Evolutionary conservation across 2,113 vertebrate genomes (phyloP).

Genomic region (Ictalurus furcatus): DNA sequence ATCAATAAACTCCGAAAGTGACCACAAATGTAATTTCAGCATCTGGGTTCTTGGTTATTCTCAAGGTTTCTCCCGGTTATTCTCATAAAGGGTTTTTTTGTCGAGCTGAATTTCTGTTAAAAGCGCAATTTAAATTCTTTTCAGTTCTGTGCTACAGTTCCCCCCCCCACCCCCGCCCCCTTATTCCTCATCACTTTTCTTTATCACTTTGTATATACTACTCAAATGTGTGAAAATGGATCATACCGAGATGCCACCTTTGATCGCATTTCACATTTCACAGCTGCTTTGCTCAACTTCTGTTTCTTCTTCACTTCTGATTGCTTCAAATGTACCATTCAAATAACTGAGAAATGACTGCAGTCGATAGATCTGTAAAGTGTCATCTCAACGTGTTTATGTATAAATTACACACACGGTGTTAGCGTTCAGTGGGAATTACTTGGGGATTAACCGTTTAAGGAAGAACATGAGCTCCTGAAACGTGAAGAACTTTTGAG

Average conservation of each 20-base stretch:
- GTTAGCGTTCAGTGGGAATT: background rate
- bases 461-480: background rate
- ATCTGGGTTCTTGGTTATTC: background rate
- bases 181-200: background rate
- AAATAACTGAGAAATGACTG: background rate
- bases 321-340: background rate
- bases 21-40: background rate
- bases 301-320: background rate
- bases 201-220: background rate
- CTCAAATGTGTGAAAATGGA: background rate
- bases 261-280: constrained; percentile 16
- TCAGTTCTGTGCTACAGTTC: background rate
- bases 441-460: background rate
- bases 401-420: background rate
- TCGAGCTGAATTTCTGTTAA: background rate
- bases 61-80: background rate
- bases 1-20: background rate
- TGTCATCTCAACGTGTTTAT: background rate
- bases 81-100: background rate
- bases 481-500: background rate
- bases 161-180: background rate
- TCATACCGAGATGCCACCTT: background rate
- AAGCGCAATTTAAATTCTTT: background rate
- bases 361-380: background rate
- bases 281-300: background rate